Percentiles rank a stretch among this genome's conserved stretches.
Evolutionary conservation across 1,140 invertebrate species (phyloP).

Genomic region (Calephelis virginiensis): DNA sequence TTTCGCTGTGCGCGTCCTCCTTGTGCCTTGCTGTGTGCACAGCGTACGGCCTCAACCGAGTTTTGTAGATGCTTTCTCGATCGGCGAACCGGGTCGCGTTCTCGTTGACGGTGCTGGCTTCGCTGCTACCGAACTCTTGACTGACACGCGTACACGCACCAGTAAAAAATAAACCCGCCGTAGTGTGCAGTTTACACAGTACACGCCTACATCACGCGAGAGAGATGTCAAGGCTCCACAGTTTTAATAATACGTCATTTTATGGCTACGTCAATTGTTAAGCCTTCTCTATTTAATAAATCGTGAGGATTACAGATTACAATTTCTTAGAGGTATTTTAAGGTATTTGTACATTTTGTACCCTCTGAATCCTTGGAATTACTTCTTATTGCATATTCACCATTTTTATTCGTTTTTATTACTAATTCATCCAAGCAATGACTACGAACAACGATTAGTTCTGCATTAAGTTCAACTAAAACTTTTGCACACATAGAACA

Average conservation of each 20-base stretch:
- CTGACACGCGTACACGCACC: slow-evolving; percentile 40
- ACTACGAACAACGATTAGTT: too few species aligned
- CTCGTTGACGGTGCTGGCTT: slow-evolving; percentile 61
- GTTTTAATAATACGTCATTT: slow-evolving; percentile 36
- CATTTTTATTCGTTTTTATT: too few species aligned
- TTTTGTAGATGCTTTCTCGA: slow-evolving; percentile 78
- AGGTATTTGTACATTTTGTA: too few species aligned
- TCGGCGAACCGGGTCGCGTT: slow-evolving; percentile 75
- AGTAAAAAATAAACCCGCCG: slow-evolving; percentile 6
- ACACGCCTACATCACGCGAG: slow-evolving; percentile 23
- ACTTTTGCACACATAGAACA: too few species aligned
- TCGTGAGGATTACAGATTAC: not conserved
- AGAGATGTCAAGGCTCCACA: slow-evolving; percentile 55
- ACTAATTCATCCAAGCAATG: too few species aligned
- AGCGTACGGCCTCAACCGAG: slow-evolving; percentile 76
- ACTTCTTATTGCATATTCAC: too few species aligned
- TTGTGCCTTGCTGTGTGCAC: slow-evolving; percentile 50
- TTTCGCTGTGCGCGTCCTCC: slow-evolving; percentile 44
- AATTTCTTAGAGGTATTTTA: too few species aligned
- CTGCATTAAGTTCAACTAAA: too few species aligned
- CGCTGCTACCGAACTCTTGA: slow-evolving; percentile 44
- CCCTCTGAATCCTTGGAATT: too few species aligned
- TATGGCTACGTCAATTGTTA: slow-evolving; percentile 3
- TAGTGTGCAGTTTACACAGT: not conserved
- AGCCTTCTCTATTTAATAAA: not conserved